These are phyloP conservation scores for Colostygia pectinataria DNA, from an alignment of 2,888 invertebrate genomes.

Conservation along the genomic window DNA sequence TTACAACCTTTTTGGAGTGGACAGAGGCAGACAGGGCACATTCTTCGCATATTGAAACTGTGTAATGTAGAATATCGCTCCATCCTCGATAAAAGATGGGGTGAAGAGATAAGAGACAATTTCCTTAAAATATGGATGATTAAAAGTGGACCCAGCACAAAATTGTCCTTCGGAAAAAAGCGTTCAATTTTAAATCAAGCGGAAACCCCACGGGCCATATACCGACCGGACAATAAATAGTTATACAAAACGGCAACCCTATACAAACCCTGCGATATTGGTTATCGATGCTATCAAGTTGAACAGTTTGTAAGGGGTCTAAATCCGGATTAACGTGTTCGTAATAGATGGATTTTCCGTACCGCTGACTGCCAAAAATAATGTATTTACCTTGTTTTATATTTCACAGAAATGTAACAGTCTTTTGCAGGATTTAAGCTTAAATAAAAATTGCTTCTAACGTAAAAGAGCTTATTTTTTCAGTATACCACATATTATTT, in stretches of 20 bases:
- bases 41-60: constrained; percentile 18
- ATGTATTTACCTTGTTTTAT: constrained; percentile 27
- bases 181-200: constrained; percentile 22
- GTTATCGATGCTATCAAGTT: constrained; percentile 27
- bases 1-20: neutral
- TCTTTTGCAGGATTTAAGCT: constrained; percentile 1
- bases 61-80: constrained; percentile 12
- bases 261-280: constrained; percentile 26
- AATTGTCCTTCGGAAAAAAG: constrained; percentile 14
- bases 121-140: constrained; percentile 21
- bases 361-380: constrained; percentile 35
- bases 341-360: constrained; percentile 43
- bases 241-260: constrained; percentile 22
- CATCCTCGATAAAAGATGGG: constrained; percentile 19
- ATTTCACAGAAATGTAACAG: constrained; percentile 22
- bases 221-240: constrained; percentile 25
- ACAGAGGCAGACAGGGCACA: constrained; percentile 3
- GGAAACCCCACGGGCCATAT: constrained; percentile 23
- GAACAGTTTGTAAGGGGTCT: constrained; percentile 34
- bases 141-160: constrained; percentile 11
- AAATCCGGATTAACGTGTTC: constrained; percentile 37
- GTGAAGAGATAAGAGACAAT: constrained; percentile 15
- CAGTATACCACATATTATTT: too few species aligned
- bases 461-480: too few species aligned
- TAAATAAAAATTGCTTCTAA: too few species aligned